Percentiles rank a stretch among this genome's conserved stretches.
Evolutionary conservation across 2,888 invertebrate genomes (phyloP).

Genomic region (Andrena marginata): DNA sequence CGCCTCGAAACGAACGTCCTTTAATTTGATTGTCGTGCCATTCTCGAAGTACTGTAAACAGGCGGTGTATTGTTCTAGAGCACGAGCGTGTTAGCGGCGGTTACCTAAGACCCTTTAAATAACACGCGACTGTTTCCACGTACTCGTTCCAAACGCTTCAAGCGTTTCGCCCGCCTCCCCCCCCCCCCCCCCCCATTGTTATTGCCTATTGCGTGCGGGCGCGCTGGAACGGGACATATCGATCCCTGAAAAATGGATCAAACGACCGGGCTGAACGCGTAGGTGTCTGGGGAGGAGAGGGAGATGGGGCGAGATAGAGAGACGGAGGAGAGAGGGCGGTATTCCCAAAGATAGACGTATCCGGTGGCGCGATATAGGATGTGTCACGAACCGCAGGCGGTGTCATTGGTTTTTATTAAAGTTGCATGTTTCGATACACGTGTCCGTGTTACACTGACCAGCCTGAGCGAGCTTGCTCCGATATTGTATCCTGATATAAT

Average conservation of each 20-base stretch:
- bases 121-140: constrained; percentile 21
- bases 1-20: constrained; percentile 91
- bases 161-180: constrained; percentile 5
- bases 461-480: not conserved
- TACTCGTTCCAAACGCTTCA: constrained; percentile 20
- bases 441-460: not conserved
- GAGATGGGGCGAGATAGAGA: not conserved
- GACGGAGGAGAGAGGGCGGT: too few relatives aligned
- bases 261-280: constrained; percentile 36
- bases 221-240: constrained; percentile 48
- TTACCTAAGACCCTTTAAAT: constrained; percentile 32
- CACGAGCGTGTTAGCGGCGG: constrained; percentile 6
- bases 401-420: constrained; percentile 47
- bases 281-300: constrained; percentile 12
- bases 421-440: constrained; percentile 30
- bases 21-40: constrained; percentile 90
- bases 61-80: constrained; percentile 2
- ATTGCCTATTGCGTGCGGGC: constrained; percentile 48
- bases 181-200: constrained; percentile 30
- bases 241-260: constrained; percentile 60
- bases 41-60: constrained; percentile 88
- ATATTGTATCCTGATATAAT: constrained; percentile 19
- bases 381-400: constrained; percentile 13
- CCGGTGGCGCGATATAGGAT: not conserved
- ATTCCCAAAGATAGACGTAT: constrained; percentile 19